Evolutionary conservation across 2,113 vertebrate genomes (phyloP), one percentile per base, ranked within the genome.

Genomic region (Aegithalos caudatus): DNA sequence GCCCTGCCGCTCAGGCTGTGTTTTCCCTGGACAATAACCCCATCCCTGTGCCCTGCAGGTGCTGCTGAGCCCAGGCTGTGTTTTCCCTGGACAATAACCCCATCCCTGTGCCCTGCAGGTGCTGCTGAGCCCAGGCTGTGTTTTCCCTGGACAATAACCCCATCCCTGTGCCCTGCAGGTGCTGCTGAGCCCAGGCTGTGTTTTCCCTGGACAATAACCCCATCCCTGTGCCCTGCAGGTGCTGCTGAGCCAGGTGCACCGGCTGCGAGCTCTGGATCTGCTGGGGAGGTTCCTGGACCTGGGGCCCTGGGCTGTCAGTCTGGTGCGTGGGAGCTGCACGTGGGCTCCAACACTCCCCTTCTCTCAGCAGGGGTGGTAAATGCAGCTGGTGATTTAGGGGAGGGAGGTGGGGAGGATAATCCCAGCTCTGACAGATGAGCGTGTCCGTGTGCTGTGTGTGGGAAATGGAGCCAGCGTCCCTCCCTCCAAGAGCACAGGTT

Each of bases 271-370:
- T 11, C 97, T 99, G 35, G 99, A 99, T 88, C 95, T 99, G 96
- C 98, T 99, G 40, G 99, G 99, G 9, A 97, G 98, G 24, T 99
- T 99, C 93, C 93, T 99, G 98, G 99, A 99, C 97, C 98, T 99
- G 93, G 99, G 99, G 14, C 99, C 99, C 53, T 99, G 99, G 99
- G 99, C 99, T 0, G 99, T 99, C 72, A 99, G 99, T 95, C 97
- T 99, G 99, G 99, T 99, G 65, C 4, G 98, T 98, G 95, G 87
- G 6, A 37, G 57, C 69, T 48, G n/a, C 33, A 0, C 18, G 1
- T 9, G 17, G 47, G 37, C n/a, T 9, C 16, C 22, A 3, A 8
- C 58, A 8, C 57, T 48, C 3, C 21, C 29, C 29, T 8, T 1
- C 9, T 14, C 27, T 25, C 38, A 2, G 62, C 14, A 11, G 3